Conservation (phyloP, 2,113 vertebrate genomes). For the Dunckerocampus dactyliophorus region DNA sequence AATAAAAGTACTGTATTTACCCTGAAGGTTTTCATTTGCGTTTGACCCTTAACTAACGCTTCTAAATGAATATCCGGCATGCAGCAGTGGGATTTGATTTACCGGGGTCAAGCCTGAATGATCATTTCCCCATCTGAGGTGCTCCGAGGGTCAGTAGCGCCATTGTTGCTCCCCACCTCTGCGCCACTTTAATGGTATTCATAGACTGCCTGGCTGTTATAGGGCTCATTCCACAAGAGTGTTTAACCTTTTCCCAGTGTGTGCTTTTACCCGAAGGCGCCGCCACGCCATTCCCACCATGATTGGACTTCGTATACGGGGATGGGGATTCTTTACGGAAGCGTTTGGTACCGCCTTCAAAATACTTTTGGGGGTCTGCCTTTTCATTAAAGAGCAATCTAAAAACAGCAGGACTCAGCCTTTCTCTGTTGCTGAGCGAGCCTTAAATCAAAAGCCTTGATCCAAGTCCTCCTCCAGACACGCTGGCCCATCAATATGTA, state of each 20-base stretch:
- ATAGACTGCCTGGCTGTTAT: constrained; percentile 24
- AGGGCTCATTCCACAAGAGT: constrained; percentile 24
- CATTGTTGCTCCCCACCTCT: constrained; percentile 34
- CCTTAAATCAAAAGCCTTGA: constrained; percentile 42
- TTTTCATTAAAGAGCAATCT: constrained; percentile 75
- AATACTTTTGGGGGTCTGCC: constrained; percentile 3
- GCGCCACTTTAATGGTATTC: constrained; percentile 57
- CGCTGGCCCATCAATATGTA: constrained; percentile 65
- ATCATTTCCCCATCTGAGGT: constrained; percentile 27
- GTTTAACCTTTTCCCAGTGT: constrained; percentile 64
- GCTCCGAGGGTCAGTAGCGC: constrained; percentile 29
- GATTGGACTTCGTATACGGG: constrained; percentile 63
- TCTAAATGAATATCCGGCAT: constrained; percentile 26
- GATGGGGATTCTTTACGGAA: constrained; percentile 25
- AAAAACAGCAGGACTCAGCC: constrained; percentile 73
- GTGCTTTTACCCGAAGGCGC: constrained; percentile 41
- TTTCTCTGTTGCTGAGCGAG: constrained; percentile 44
- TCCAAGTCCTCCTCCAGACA: constrained; percentile 30
- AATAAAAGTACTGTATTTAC: too few species aligned
- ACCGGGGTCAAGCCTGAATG: constrained; percentile 38
- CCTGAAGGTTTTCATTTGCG: constrained; percentile 13
- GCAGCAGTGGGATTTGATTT: constrained; percentile 37
- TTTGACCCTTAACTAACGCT: constrained; percentile 22
- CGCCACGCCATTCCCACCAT: constrained; percentile 39
- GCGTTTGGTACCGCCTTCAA: background rate